Evolutionary conservation across 2,113 vertebrate species (phyloP).

Genomic region (Amphilophus citrinellus): DNA sequence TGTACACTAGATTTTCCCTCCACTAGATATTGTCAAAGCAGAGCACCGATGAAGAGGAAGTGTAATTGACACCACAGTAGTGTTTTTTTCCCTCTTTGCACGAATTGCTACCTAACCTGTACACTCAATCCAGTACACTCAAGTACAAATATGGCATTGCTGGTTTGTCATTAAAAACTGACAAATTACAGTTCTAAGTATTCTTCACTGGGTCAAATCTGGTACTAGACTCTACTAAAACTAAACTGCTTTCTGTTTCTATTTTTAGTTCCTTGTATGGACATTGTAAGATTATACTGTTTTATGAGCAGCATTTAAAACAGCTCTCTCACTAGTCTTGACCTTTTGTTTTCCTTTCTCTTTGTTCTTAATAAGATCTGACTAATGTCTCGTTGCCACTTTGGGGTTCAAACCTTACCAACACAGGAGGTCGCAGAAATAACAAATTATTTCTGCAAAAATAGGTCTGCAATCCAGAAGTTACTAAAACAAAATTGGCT

Average conservation of each 20-base stretch:
- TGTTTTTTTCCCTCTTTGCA: constrained; percentile 14
- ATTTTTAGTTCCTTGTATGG: neutral
- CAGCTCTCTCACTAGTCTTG: neutral
- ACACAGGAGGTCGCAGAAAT: neutral
- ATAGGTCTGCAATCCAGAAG: neutral
- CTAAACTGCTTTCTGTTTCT: neutral
- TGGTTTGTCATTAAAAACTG: neutral
- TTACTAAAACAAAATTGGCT: neutral
- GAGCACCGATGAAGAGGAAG: constrained; percentile 60
- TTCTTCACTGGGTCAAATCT: neutral
- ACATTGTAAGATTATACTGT: neutral
- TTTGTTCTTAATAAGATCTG: neutral
- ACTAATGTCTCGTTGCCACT: neutral
- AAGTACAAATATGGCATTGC: neutral
- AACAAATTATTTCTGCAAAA: neutral
- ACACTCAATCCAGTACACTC: neutral
- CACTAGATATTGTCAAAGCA: constrained; percentile 13
- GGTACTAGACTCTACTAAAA: neutral
- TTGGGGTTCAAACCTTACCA: neutral
- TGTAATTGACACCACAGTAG: constrained; percentile 32
- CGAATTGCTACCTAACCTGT: neutral
- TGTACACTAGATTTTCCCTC: constrained; percentile 20
- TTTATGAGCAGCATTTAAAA: neutral
- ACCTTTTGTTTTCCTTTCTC: neutral
- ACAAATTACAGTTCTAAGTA: neutral